Evolutionary conservation across 2,888 invertebrate genomes (phyloP).

Genomic region (Campoplex capitator): DNA sequence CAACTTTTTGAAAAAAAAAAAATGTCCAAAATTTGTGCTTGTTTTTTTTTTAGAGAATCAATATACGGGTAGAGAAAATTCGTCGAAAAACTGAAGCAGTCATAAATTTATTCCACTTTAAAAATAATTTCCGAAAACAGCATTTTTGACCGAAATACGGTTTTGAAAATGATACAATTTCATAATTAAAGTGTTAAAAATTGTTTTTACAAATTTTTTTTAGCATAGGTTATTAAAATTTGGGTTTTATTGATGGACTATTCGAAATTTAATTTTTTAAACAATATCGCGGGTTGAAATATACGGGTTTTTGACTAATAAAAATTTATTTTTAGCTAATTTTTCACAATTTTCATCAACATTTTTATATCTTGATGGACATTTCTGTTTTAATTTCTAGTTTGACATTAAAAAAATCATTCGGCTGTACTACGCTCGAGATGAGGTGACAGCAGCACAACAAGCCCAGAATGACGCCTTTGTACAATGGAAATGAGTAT

Average conservation of each 20-base stretch:
- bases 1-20: too few relatives aligned
- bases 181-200: neutral
- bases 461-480: constrained; percentile 73
- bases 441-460: constrained; percentile 44
- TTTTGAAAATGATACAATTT: too few relatives aligned
- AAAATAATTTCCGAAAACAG: too few relatives aligned
- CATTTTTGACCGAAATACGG: too few relatives aligned
- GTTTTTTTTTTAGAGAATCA: too few relatives aligned
- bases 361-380: neutral
- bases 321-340: neutral
- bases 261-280: neutral
- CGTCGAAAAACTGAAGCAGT: too few relatives aligned
- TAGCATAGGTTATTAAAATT: neutral
- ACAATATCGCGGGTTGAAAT: neutral
- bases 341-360: neutral
- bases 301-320: neutral
- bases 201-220: neutral
- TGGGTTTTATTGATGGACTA: neutral
- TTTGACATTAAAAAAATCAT: neutral
- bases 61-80: too few relatives aligned
- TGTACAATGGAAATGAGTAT: constrained; percentile 76
- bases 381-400: neutral
- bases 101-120: too few relatives aligned
- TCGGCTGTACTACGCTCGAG: constrained; percentile 3
- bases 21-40: too few relatives aligned